Evolutionary conservation across 2,113 vertebrate genomes (phyloP).

Genomic region (Sigmodon hispidus): DNA sequence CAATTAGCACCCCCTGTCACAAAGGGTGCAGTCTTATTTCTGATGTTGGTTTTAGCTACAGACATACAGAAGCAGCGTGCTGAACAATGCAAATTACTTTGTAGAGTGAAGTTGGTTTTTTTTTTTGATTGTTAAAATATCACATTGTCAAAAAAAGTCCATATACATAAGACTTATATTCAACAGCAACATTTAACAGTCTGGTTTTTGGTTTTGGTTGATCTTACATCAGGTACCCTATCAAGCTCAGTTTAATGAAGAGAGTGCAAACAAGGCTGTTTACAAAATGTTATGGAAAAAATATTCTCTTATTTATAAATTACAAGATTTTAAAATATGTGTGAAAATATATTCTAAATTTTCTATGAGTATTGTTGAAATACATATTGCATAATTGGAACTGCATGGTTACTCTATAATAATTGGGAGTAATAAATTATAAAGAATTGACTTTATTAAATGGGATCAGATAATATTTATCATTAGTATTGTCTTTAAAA

Average conservation of each 20-base stretch:
- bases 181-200: too few species aligned
- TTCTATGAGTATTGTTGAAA: neutral
- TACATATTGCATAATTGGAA: neutral
- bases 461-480: neutral
- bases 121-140: too few species aligned
- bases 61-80: neutral
- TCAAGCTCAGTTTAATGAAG: conserved; percentile 26
- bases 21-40: neutral
- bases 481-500: neutral
- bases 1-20: neutral
- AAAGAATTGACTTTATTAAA: neutral
- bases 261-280: neutral
- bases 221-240: too few species aligned
- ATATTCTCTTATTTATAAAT: neutral
- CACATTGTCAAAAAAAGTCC: too few species aligned
- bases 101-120: neutral
- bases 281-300: conserved; percentile 11
- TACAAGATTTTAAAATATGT: neutral
- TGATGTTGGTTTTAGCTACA: conserved; percentile 8
- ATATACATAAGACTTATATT: too few species aligned
- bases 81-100: neutral
- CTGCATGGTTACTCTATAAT: neutral
- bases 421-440: neutral
- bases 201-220: too few species aligned
- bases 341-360: neutral